A percentile compares a stretch with the other conserved stretches of the same genome.
These are phyloP conservation scores for Pycnonotus jocosus DNA, from an alignment of 2,113 vertebrate genomes.

Conservation along the genomic window DNA sequence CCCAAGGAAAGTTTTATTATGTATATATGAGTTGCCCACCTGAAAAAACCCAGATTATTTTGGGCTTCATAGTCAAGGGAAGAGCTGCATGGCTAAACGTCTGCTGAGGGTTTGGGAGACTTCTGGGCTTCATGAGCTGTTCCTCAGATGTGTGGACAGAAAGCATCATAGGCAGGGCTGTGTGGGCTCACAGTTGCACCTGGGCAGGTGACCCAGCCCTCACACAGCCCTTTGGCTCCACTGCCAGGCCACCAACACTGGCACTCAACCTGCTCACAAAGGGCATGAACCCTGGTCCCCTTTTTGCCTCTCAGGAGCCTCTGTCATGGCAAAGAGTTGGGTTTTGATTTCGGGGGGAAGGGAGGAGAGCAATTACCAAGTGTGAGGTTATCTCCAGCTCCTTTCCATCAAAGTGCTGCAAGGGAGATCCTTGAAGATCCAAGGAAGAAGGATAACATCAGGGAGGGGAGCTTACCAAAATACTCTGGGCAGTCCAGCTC, in stretches of 20 bases:
- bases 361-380: neutral
- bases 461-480: neutral
- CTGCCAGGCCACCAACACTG: rapidly evolving
- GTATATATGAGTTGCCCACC: neutral
- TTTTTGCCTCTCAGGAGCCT: neutral
- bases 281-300: rapidly evolving
- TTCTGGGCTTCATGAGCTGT: neutral
- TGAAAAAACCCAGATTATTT: neutral
- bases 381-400: neutral
- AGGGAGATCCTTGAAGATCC: neutral
- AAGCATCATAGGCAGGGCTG: neutral
- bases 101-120: neutral
- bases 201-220: neutral
- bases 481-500: neutral
- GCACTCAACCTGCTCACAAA: rapidly evolving
- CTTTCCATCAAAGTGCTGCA: neutral
- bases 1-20: neutral
- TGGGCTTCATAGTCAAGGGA: neutral
- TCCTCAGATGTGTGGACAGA: neutral
- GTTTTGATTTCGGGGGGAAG: neutral
- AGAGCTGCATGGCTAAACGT: neutral
- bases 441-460: neutral
- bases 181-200: rapidly evolving
- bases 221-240: neutral
- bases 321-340: neutral